A percentile compares a stretch with the other conserved stretches of the same genome.
Conservation (phyloP, 1,140 invertebrate genomes). For the Heliconius himera region DNA sequence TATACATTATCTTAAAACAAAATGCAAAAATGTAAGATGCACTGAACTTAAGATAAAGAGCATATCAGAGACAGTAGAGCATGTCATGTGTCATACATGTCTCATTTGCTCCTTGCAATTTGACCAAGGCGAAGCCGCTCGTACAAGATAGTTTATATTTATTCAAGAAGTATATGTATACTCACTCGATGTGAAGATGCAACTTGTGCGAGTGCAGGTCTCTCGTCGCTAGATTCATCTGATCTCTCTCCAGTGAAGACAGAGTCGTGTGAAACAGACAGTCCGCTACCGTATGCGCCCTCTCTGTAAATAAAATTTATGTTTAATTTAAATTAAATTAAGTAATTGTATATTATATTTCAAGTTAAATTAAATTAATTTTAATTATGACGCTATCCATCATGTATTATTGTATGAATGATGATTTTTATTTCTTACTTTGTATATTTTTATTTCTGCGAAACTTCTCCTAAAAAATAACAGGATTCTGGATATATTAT, state of each 20-base stretch:
- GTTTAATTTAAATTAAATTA: not conserved
- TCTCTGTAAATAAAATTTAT: conserved; percentile 53
- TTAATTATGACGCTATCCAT: not conserved
- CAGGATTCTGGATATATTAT: too few species aligned
- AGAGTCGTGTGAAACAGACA: conserved; percentile 90
- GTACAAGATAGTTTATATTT: too few species aligned
- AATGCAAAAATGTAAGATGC: too few species aligned
- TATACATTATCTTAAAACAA: too few species aligned
- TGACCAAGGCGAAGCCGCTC: not conserved
- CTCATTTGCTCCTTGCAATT: not conserved
- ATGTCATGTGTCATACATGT: not conserved
- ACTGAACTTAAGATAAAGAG: too few species aligned
- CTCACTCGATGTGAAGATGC: conserved; percentile 67
- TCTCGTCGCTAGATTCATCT: conserved; percentile 76
- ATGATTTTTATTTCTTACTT: too few species aligned
- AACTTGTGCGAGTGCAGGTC: conserved; percentile 54
- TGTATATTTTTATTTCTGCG: too few species aligned
- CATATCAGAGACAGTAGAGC: too few species aligned
- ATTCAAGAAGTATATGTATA: conserved; percentile 16
- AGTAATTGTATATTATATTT: not conserved
- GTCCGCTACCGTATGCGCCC: conserved; percentile 78
- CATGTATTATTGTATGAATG: too few species aligned
- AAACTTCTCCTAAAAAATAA: too few species aligned
- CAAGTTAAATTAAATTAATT: not conserved
- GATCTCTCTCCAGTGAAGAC: conserved; percentile 87